A percentile compares a stretch with the other conserved stretches of the same genome.
Evolutionary conservation across 2,113 vertebrate species (phyloP).

Genomic region (Sialia sialis): DNA sequence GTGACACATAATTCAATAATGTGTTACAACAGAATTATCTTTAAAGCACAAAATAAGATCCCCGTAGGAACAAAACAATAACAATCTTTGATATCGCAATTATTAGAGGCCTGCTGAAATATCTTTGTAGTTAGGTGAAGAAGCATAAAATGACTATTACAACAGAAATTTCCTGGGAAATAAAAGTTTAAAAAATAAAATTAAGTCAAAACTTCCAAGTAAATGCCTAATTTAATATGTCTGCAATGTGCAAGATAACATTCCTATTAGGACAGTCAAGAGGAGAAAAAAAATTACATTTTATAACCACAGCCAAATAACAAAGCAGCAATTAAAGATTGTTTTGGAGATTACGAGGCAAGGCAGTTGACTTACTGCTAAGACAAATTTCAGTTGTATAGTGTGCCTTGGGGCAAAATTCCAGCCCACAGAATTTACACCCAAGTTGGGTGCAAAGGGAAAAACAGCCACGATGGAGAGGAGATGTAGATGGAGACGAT

Average conservation of each 20-base stretch:
- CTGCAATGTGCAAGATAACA: not conserved
- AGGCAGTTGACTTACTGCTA: not conserved
- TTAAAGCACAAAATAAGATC: not conserved
- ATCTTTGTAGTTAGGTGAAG: not conserved
- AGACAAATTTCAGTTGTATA: not conserved
- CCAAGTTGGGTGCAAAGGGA: not conserved
- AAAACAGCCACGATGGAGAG: not conserved
- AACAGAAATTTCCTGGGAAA: not conserved
- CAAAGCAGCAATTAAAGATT: not conserved
- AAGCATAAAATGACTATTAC: not conserved
- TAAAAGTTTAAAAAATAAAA: not conserved
- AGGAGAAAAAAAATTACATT: not conserved
- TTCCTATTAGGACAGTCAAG: not conserved
- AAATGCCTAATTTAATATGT: not conserved
- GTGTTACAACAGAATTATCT: constrained; percentile 7
- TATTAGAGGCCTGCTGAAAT: not conserved
- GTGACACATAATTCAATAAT: not conserved
- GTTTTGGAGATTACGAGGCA: not conserved
- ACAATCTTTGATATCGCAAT: not conserved
- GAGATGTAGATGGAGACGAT: too few species aligned
- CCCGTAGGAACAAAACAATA: not conserved
- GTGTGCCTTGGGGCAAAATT: not conserved
- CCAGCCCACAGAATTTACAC: not conserved
- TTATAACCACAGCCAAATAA: not conserved
- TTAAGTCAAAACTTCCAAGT: not conserved